Evolutionary conservation across 2,888 invertebrate species (phyloP), one percentile per base, ranked within the genome.

Genomic region (Peribatodes rhomboidaria): DNA sequence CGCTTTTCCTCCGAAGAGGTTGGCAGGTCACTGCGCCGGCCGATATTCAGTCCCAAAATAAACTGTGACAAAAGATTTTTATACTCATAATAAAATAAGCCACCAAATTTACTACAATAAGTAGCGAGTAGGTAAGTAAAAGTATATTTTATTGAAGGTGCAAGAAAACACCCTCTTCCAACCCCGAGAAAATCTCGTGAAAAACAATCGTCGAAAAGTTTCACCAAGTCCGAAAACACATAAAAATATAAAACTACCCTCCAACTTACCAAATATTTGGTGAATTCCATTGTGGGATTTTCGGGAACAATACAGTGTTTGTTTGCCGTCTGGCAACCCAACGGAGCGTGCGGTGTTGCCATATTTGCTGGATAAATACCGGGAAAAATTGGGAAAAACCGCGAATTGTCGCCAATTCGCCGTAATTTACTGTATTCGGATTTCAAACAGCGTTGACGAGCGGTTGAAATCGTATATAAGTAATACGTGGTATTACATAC

Each of bases 341-440:
- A 64, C 75, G 77, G 77, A 76, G 83, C 83, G 79, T 75, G 74
- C 73, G 63, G 73, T 77, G 84, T 79, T 81, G 78, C 80, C 79
- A 71, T 89, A 82, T 90, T 89, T 89, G 81, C 84, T 73, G 65
- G 70, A 82, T 81, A 86, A 89, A 91, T 85, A 86, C 67, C 67
- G 76, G 83, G 80, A 85, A 85, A 78, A 77, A 80, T 79, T 71
- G 75, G 78, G 80, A 77, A 85, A 72, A 73, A 69, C 60, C 66
- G 72, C 70, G 73, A 72, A 79, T 79, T 75, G 71, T 72, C 64
- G 64, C 72, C 71, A 70, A 73, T 67, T 66, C 42, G 68, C 66
- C 61, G 61, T 72, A 61, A 69, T 73, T 73, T 72, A 55, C 52
- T 56, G 55, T 59, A 67, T 68, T n/a, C 59, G 63, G 68, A 70